phyloP scores from a whole-genome alignment of 2,797 vertebrate species.

The Sebastes itinus region DNA sequence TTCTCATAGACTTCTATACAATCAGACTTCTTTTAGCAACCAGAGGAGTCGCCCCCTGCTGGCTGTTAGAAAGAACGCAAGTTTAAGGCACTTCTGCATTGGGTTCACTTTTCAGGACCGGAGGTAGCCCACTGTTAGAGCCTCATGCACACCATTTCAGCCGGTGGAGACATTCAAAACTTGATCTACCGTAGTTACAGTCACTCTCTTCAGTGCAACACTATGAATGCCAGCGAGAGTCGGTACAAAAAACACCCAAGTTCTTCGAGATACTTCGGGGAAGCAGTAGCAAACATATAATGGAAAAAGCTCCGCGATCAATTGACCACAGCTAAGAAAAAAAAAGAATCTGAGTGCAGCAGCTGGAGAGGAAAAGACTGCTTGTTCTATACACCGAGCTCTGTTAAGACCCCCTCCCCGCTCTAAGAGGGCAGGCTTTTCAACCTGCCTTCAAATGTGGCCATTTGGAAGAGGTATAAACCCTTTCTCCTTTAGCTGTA shows the following conservation, averaged over 20 bases:
- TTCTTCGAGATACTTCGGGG: background rate
- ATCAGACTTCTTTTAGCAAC: too few relatives aligned
- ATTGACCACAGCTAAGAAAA: background rate
- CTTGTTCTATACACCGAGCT: background rate
- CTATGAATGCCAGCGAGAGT: background rate
- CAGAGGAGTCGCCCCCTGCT: too few relatives aligned
- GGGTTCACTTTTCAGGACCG: rapidly evolving
- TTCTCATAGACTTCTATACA: too few relatives aligned
- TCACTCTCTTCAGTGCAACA: too few relatives aligned
- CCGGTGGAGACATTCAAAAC: too few relatives aligned
- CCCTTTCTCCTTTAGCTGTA: background rate
- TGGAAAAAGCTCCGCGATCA: background rate
- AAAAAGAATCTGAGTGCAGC: background rate
- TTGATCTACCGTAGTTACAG: too few relatives aligned
- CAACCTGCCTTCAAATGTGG: background rate
- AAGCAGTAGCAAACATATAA: background rate
- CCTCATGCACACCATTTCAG: too few relatives aligned
- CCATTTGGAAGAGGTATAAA: background rate
- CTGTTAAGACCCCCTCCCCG: background rate
- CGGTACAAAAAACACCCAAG: background rate
- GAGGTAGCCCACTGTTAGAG: too few relatives aligned
- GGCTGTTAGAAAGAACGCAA: rapidly evolving
- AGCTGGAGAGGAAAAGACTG: background rate
- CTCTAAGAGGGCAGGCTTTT: background rate
- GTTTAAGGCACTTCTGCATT: too few relatives aligned